phyloP scores from a whole-genome alignment of 2,797 vertebrate species.

The Sebastes aleutianus region DNA sequence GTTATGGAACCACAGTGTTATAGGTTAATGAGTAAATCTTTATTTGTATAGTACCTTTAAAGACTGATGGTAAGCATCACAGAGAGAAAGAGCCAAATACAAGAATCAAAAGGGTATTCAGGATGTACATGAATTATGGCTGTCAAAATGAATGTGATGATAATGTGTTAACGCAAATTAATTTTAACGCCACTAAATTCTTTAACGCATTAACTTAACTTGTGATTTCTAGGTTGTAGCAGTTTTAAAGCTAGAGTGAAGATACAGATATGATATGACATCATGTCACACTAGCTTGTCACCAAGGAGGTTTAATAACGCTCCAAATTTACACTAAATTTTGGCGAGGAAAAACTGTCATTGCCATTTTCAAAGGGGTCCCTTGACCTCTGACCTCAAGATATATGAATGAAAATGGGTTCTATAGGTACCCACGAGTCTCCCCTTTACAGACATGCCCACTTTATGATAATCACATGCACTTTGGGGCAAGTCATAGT shows the following conservation, averaged over 20 bases:
- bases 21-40: background rate
- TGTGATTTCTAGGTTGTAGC: background rate
- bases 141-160: accelerated
- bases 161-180: background rate
- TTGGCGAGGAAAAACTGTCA: no score
- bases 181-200: background rate
- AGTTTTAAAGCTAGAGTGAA: background rate
- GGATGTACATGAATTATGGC: background rate
- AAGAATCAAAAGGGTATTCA: background rate
- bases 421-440: no score
- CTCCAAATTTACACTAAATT: background rate
- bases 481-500: no score
- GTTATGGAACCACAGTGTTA: background rate
- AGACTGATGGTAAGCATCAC: background rate
- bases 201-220: background rate
- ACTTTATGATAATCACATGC: no score
- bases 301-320: background rate
- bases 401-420: no score
- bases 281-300: background rate
- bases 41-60: background rate
- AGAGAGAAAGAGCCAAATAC: background rate
- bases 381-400: no score
- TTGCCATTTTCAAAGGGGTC: no score
- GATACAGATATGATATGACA: background rate
- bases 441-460: no score